These are phyloP conservation scores for Rosalia funebris DNA, from an alignment of 2,888 invertebrate genomes.

Conservation along the genomic window DNA sequence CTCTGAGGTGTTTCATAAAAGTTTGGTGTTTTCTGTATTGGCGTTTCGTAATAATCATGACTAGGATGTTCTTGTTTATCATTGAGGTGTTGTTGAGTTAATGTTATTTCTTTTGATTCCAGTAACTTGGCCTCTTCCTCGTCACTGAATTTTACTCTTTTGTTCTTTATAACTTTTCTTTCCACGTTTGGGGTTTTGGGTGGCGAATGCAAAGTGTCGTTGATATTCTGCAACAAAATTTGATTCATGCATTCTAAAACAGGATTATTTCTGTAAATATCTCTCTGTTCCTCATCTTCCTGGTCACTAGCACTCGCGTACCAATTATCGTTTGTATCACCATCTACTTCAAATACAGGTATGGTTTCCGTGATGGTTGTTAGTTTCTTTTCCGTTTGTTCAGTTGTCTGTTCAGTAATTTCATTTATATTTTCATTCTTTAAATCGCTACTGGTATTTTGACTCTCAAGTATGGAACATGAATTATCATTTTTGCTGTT, in stretches of 20 bases:
- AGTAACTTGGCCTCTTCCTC: constrained; percentile 51
- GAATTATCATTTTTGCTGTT: constrained; percentile 3
- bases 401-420: constrained; percentile 11
- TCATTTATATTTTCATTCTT: constrained; percentile 24
- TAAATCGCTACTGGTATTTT: constrained; percentile 8
- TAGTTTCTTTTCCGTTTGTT: constrained; percentile 27
- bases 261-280: constrained; percentile 82
- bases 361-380: constrained; percentile 64
- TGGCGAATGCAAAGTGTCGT: constrained; percentile 63
- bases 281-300: constrained; percentile 75
- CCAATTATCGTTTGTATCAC: constrained; percentile 76
- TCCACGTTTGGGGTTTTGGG: constrained; percentile 62
- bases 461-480: background rate
- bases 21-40: constrained; percentile 63
- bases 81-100: constrained; percentile 44
- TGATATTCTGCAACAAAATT: constrained; percentile 80
- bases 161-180: constrained; percentile 55
- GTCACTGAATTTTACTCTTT: constrained; percentile 62
- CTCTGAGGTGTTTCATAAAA: constrained; percentile 76
- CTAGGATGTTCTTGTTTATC: constrained; percentile 40
- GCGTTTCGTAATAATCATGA: constrained; percentile 62
- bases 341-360: constrained; percentile 62
- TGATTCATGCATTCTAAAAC: constrained; percentile 88
- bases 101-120: constrained; percentile 29
- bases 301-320: constrained; percentile 83